Evolutionary conservation across 2,797 vertebrate genomes (phyloP).

Genomic region (Acipenser transmontanus): DNA sequence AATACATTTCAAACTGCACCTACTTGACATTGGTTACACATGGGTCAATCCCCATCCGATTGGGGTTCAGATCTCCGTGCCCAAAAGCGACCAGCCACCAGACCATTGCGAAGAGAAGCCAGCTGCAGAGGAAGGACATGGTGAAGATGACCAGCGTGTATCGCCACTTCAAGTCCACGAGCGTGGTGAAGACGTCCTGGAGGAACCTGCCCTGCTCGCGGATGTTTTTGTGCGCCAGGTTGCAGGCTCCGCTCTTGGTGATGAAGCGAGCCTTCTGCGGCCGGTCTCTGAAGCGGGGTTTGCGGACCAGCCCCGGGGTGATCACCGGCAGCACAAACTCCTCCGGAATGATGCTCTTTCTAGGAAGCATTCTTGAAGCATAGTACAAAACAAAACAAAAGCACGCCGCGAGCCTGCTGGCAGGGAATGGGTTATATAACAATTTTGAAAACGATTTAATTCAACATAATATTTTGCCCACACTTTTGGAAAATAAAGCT

Average conservation of each 20-base stretch:
- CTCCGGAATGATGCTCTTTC: conserved; percentile 71
- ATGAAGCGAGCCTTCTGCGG: conserved; percentile 66
- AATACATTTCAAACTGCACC: neutral
- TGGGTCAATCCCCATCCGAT: conserved; percentile 35
- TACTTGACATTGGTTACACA: conserved; percentile 66
- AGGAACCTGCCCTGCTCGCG: conserved; percentile 71
- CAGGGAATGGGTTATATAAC: too few species aligned
- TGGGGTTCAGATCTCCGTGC: conserved; percentile 67
- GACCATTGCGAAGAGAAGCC: conserved; percentile 76
- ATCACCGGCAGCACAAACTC: conserved; percentile 68
- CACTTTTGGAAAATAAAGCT: too few species aligned
- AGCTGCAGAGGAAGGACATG: conserved; percentile 72
- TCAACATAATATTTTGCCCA: too few species aligned
- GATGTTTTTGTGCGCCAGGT: conserved; percentile 72
- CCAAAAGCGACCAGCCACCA: conserved; percentile 79
- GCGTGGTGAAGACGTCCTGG: conserved; percentile 76
- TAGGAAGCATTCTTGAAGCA: conserved; percentile 61
- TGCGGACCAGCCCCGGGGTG: conserved; percentile 64
- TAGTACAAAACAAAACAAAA: conserved; percentile 32
- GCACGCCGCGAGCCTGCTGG: too few species aligned
- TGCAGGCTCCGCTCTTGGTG: conserved; percentile 68
- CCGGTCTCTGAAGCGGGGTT: conserved; percentile 58
- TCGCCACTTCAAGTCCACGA: conserved; percentile 79
- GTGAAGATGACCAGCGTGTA: conserved; percentile 75
- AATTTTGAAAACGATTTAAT: too few species aligned